Evolutionary conservation across 2,797 vertebrate genomes (phyloP), one percentile per base, ranked within the genome.

Genomic region (Austrolebias charrua): DNA sequence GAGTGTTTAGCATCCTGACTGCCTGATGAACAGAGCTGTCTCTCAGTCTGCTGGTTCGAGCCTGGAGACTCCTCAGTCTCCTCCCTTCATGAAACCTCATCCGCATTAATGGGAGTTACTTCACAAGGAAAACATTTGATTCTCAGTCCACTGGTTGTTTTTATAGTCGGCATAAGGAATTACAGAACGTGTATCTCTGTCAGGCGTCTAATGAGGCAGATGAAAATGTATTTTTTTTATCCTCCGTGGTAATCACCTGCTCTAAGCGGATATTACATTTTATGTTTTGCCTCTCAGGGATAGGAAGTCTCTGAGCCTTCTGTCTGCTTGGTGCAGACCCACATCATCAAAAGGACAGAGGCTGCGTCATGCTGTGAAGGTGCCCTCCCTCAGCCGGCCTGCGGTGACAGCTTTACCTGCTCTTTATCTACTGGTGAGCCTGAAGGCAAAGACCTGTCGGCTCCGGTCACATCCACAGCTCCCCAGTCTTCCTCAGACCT

Each of bases 311-410:
- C 82, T 98, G 75, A 91, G 86, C 87, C 93, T 94, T 62, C 85
- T 99, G 42, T 95, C 96, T 9, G 78, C 76, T 55, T 96, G 95
- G 94, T 96, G 95, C 77, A 78, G 71, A 46, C 92, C 94, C 56
- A 78, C 86, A 1, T 81, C 88, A 29, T 88, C 88, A 1, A 89
- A 80, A 73, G 83, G 89, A 55, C 86, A 88, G 43, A 91, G 87
- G 75, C 24, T n/a, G 1, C 54, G 55, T 4, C 76, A 53, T 14
- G 73, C 29, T 1, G 43, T 24, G 4, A 47, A 82, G 4, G 50
- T 33, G 2, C 68, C 82, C 0, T 85, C 88, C 19, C 78, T 95
- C 43, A 86, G 85, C 56, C 49, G 48, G 3, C 76, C 78, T 4
- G 67, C 83, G 0, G 66, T 84, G 15, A 67, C 71, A 2, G 77